Evolutionary conservation across 2,797 vertebrate genomes (phyloP).

Genomic region (Cercopithecus neglectus): DNA sequence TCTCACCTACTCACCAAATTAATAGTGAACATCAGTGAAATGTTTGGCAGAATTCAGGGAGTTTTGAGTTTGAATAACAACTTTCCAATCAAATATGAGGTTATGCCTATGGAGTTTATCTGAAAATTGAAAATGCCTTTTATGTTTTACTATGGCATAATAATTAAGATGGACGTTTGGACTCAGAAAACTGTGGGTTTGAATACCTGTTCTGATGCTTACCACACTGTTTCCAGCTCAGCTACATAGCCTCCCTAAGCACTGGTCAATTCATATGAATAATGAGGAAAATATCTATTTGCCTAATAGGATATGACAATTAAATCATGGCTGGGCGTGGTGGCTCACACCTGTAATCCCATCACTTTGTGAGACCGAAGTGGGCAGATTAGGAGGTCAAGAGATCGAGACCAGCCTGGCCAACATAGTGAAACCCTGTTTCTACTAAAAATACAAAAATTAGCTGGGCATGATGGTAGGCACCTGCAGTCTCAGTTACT

Average conservation of each 20-base stretch:
- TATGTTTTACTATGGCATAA: neutral
- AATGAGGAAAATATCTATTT: neutral
- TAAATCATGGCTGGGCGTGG: neutral
- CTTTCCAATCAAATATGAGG: neutral
- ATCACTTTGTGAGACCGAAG: too few species aligned
- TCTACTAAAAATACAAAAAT: too few species aligned
- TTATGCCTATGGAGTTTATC: neutral
- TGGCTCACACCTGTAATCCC: too few species aligned
- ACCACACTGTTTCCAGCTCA: neutral
- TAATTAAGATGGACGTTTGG: neutral
- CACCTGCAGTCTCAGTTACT: too few species aligned
- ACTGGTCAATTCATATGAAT: neutral
- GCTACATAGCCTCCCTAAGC: neutral
- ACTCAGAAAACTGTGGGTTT: neutral
- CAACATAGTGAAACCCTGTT: too few species aligned
- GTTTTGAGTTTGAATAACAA: neutral
- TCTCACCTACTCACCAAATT: neutral
- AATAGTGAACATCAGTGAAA: neutral
- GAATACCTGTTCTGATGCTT: neutral
- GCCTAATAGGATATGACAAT: neutral
- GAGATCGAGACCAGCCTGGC: too few species aligned
- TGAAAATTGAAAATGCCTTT: neutral
- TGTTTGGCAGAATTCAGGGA: neutral
- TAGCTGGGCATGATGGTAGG: too few species aligned
- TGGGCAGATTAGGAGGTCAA: too few species aligned